phyloP scores from a whole-genome alignment of 2,113 vertebrate genomes.

The Speoplatyrhinus poulsoni region DNA sequence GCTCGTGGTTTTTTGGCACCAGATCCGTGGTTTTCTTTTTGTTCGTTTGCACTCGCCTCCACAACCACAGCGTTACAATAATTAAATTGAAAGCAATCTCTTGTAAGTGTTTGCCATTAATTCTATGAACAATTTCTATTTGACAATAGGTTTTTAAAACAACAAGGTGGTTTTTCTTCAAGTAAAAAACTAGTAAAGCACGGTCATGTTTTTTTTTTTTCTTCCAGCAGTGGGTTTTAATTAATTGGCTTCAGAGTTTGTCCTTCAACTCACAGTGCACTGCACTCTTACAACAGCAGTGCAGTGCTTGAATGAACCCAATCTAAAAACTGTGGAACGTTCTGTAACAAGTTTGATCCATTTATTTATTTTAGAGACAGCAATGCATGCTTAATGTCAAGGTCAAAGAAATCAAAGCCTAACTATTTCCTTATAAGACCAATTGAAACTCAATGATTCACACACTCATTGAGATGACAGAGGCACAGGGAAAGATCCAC shows the following conservation, averaged over 20 bases:
- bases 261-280: slow-evolving; percentile 27
- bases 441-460: not conserved
- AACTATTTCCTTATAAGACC: slow-evolving; percentile 11
- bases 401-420: slow-evolving; percentile 19
- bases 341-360: slow-evolving; percentile 17
- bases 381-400: slow-evolving; percentile 17
- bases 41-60: too few species aligned
- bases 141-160: too few species aligned
- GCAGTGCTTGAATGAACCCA: slow-evolving; percentile 26
- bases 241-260: slow-evolving; percentile 11
- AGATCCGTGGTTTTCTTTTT: too few species aligned
- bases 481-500: too few species aligned
- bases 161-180: not conserved
- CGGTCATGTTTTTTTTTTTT: not conserved
- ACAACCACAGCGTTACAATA: too few species aligned
- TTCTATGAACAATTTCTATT: too few species aligned
- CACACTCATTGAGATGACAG: not conserved
- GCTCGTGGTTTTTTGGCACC: too few species aligned
- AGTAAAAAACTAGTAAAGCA: not conserved
- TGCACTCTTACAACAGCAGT: not conserved
- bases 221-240: slow-evolving; percentile 5
- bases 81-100: too few species aligned
- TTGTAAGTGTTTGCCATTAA: too few species aligned
- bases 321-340: slow-evolving; percentile 16
- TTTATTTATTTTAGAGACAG: slow-evolving; percentile 24